These are phyloP conservation scores for Grammomys dolichurus DNA, from an alignment of 2,113 vertebrate species.

Conservation along the genomic window DNA sequence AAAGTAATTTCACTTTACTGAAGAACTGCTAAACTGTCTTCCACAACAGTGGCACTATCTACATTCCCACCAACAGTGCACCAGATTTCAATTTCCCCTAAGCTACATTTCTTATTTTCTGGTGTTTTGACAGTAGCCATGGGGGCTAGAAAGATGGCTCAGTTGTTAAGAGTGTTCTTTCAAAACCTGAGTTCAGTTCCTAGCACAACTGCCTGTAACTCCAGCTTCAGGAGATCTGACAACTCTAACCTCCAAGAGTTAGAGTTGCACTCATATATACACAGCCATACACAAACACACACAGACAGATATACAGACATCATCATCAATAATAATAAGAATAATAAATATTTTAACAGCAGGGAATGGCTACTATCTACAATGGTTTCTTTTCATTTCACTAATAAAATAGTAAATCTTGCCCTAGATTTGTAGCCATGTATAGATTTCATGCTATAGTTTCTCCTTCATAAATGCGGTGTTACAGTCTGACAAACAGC, in stretches of 20 bases:
- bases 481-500: background rate
- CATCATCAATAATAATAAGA: too few relatives aligned
- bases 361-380: background rate
- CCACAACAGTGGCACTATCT: background rate
- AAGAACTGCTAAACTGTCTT: background rate
- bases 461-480: constrained; percentile 1
- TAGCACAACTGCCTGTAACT: background rate
- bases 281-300: background rate
- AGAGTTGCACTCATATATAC: background rate
- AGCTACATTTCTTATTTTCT: constrained; percentile 20
- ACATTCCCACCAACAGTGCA: background rate
- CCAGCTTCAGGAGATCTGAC: background rate
- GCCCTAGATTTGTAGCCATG: background rate
- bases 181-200: background rate
- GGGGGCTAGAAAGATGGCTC: background rate
- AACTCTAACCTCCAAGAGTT: background rate
- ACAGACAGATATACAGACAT: background rate
- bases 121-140: background rate
- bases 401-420: constrained; percentile 16
- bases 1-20: background rate
- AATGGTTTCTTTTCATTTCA: constrained; percentile 26
- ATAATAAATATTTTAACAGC: background rate
- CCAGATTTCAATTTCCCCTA: background rate
- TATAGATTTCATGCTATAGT: background rate
- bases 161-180: background rate